These are phyloP conservation scores for Trissolcus brochymenae DNA, from an alignment of 2,888 invertebrate genomes.

Conservation along the genomic window DNA sequence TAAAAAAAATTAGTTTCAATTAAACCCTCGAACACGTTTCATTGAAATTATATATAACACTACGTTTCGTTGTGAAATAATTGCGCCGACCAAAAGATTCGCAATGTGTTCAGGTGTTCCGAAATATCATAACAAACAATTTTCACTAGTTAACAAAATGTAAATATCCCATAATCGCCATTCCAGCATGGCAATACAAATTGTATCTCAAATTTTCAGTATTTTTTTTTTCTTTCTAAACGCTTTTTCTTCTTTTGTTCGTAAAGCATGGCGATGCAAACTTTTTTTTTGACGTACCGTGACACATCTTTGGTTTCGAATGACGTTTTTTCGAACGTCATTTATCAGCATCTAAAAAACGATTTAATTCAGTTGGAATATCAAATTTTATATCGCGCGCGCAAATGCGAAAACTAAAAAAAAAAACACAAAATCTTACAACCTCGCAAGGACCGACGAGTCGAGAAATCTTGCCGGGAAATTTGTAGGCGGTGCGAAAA, in stretches of 20 bases:
- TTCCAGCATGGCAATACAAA: constrained; percentile 6
- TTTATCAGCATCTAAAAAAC: constrained; percentile 25
- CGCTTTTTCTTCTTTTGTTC: background rate
- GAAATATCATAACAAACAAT: constrained; percentile 16
- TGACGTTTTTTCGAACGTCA: constrained; percentile 45
- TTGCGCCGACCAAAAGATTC: background rate
- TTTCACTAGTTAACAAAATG: constrained; percentile 14
- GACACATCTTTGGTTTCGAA: constrained; percentile 54
- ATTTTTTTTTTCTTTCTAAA: background rate
- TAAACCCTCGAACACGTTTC: background rate
- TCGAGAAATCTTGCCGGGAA: no score
- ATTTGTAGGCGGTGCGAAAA: no score
- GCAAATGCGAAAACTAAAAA: constrained; percentile 6
- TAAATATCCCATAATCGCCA: constrained; percentile 21
- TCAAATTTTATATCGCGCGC: constrained; percentile 7
- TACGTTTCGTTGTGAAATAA: constrained; percentile 2
- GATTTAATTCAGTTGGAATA: constrained; percentile 9
- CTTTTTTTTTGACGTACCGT: constrained; percentile 18
- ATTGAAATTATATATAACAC: background rate
- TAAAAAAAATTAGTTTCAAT: background rate
- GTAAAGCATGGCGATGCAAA: background rate
- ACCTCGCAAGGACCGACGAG: background rate
- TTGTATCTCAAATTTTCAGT: background rate
- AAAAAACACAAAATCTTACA: background rate
- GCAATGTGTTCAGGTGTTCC: constrained; percentile 6